Conservation (phyloP, 35 echinoderm and acorn worm species). For the Acanthaster planci region DNA sequence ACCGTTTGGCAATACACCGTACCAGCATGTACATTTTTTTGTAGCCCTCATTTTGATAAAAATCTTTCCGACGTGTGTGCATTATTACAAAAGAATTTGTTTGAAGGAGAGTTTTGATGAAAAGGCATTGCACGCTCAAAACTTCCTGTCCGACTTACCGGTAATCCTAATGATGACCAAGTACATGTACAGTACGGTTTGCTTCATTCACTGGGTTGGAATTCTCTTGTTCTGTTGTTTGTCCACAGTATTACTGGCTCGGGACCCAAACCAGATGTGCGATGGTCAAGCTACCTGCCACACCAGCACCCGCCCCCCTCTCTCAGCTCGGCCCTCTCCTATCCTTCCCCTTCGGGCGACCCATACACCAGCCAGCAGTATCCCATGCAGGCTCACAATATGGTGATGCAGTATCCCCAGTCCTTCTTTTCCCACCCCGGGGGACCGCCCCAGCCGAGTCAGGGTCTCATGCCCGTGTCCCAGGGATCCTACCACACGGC, state of each 20-base stretch:
- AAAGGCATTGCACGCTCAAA: no score
- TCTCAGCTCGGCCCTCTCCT: conserved; percentile 6
- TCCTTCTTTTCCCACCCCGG: neutral
- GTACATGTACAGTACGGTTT: no score
- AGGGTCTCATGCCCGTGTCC: neutral
- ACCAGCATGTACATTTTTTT: no score
- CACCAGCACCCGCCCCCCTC: neutral
- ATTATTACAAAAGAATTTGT: no score
- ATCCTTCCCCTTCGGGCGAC: conserved; percentile 25
- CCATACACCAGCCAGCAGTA: neutral
- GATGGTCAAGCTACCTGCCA: conserved; percentile 33
- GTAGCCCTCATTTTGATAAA: no score
- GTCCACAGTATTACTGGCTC: conserved; percentile 50
- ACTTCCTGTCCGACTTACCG: no score
- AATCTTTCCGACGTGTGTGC: no score
- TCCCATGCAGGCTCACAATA: neutral
- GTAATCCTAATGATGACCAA: no score
- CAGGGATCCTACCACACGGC: neutral
- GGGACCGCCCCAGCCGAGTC: conserved; percentile 19
- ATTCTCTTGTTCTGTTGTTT: neutral
- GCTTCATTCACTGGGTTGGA: neutral
- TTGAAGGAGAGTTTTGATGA: no score
- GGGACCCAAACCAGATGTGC: conserved; percentile 33
- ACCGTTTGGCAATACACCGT: no score
- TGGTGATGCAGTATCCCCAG: neutral